Conservation (phyloP, 1,140 invertebrate species). For the Saccostrea glomerata region DNA sequence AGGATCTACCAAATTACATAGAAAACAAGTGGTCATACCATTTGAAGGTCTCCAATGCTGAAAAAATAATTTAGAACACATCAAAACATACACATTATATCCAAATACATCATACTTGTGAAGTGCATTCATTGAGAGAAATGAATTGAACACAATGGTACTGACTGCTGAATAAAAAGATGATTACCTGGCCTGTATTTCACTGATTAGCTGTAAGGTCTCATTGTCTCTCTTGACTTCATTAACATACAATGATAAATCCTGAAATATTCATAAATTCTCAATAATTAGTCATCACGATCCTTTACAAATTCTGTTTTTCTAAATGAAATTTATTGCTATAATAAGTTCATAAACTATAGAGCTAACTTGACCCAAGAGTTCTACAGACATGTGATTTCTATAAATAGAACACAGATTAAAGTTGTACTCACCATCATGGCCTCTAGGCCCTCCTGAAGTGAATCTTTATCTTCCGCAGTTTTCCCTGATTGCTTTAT, state of each 20-base stretch:
- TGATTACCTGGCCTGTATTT: slow-evolving; percentile 86
- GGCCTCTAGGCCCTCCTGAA: slow-evolving; percentile 94
- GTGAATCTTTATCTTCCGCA: slow-evolving; percentile 88
- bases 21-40: slow-evolving; percentile 72
- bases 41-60: slow-evolving; percentile 82
- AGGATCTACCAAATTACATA: background rate
- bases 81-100: too few species aligned
- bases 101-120: too few species aligned
- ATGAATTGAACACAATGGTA: too few species aligned
- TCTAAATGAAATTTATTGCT: too few species aligned
- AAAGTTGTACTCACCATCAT: slow-evolving; percentile 85
- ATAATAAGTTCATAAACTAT: too few species aligned
- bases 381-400: background rate
- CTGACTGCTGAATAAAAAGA: too few species aligned
- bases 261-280: slow-evolving; percentile 77
- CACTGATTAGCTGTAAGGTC: slow-evolving; percentile 92
- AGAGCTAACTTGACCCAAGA: too few species aligned
- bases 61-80: slow-evolving; percentile 59
- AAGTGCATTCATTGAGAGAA: too few species aligned
- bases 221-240: slow-evolving; percentile 99
- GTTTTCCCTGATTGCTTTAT: slow-evolving; percentile 88
- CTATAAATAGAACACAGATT: background rate
- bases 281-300: background rate
- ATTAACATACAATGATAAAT: slow-evolving; percentile 98
- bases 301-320: too few species aligned